Evolutionary conservation across 2,888 invertebrate species (phyloP), one percentile per base, ranked within the genome.

Genomic region (Erannis defoliaria): DNA sequence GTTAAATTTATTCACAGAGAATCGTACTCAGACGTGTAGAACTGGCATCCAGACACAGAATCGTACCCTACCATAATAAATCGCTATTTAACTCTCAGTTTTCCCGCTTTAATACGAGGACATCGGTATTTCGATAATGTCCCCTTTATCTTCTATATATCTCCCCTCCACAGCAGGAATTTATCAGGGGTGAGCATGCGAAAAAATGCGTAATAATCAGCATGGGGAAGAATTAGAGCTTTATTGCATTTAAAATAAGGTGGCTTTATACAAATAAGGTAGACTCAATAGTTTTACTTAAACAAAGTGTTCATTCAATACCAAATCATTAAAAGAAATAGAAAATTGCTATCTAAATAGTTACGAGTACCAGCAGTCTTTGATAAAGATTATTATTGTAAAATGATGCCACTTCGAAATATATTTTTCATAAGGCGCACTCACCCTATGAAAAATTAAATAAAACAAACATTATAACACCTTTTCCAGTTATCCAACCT

Each of bases 51-150:
- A 61, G 70, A 72, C 75, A 42, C 51, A 21, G 46, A 42, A 48
- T 37, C 37, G 62, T 57, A 62, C 78, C 80, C 76, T 75, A 74
- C 64, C 71, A 82, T 80, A 85, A 89, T 89, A 90, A 90, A 90
- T 90, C 84, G 87, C 80, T 80, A 88, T 89, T 89, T 85, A 87
- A 90, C 85, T 87, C 87, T 86, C 89, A 88, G 86, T 89, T 83
- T 82, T 85, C 81, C 85, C 83, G 86, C 77, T 89, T 88, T 88
- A 89, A 89, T 90, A 86, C 87, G 80, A 84, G 82, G 84, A 89
- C 89, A 89, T 86, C 81, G 91, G 90, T 86, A 91, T 90, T 89
- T 90, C 90, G 90, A 90, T 92, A 91, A 92, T 90, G 89, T 79
- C 77, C 78, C 82, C 84, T 88, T 89, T 91, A 91, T 92, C 91